A percentile compares a stretch with the other conserved stretches of the same genome.
These are phyloP conservation scores for Drosophila fulvimacula DNA, from an alignment of 2,888 invertebrate species.

Conservation along the genomic window DNA sequence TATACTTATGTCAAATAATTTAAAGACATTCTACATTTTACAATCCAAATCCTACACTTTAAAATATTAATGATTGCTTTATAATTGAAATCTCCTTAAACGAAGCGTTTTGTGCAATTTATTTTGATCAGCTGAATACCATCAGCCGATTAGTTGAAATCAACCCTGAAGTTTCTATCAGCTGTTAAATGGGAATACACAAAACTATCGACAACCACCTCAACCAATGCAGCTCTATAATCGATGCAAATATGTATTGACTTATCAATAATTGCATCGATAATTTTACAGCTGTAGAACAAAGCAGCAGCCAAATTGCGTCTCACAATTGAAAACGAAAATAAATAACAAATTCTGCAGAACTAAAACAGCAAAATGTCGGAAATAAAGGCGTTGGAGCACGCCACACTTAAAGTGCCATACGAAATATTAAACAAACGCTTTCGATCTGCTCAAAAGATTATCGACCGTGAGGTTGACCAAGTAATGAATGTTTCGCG, in stretches of 20 bases:
- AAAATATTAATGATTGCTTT: background rate
- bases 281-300: slow-evolving; percentile 54
- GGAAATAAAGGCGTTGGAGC: slow-evolving; percentile 97
- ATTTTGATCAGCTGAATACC: background rate
- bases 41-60: background rate
- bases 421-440: slow-evolving; percentile 99
- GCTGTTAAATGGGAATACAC: background rate
- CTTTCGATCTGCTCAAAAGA: slow-evolving; percentile 97
- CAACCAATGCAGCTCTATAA: slow-evolving; percentile 8
- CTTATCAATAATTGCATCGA: slow-evolving; percentile 34
- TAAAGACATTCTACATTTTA: background rate
- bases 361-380: slow-evolving; percentile 87
- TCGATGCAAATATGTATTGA: slow-evolving; percentile 4
- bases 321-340: slow-evolving; percentile 44
- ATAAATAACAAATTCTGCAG: slow-evolving; percentile 31
- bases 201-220: slow-evolving; percentile 12
- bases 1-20: rapidly evolving
- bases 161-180: background rate
- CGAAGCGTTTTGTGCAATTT: background rate
- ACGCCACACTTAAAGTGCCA: slow-evolving; percentile 98
- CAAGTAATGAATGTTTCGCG: slow-evolving; percentile 92
- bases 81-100: rapidly evolving
- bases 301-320: slow-evolving; percentile 55
- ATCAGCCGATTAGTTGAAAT: background rate
- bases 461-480: slow-evolving; percentile 95